phyloP scores from a whole-genome alignment of 2,113 vertebrate species.

The Bothrops jararaca region DNA sequence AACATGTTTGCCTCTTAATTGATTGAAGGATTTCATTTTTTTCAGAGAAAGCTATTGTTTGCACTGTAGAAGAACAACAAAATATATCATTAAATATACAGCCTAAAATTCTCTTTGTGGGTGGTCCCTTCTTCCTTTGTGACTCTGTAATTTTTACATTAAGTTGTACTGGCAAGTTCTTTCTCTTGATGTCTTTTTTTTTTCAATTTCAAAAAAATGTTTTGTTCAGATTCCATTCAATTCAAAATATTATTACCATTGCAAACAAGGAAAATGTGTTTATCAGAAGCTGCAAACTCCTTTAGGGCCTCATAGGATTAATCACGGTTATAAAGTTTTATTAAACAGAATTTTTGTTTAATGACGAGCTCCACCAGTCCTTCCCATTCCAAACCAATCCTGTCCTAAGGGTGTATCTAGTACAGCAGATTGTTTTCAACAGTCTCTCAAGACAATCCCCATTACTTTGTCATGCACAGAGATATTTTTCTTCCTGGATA shows the following conservation, averaged over 20 bases:
- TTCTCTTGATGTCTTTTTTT: not conserved
- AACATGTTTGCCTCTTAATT: not conserved
- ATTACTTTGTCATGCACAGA: slow-evolving; percentile 85
- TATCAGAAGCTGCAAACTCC: slow-evolving; percentile 85
- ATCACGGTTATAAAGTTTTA: slow-evolving; percentile 92
- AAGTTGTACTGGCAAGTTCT: slow-evolving; percentile 71
- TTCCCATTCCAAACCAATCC: slow-evolving; percentile 82
- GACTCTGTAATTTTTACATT: slow-evolving; percentile 62
- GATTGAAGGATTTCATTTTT: slow-evolving; percentile 31
- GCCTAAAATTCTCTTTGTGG: slow-evolving; percentile 59
- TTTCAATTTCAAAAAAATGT: slow-evolving; percentile 52
- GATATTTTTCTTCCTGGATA: slow-evolving; percentile 88
- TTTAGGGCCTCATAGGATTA: slow-evolving; percentile 88
- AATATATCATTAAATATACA: slow-evolving; percentile 29
- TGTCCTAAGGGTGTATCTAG: slow-evolving; percentile 84
- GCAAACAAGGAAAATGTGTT: slow-evolving; percentile 86
- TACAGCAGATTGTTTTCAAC: slow-evolving; percentile 85
- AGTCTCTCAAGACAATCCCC: slow-evolving; percentile 84
- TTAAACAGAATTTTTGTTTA: slow-evolving; percentile 92
- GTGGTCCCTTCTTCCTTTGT: slow-evolving; percentile 58
- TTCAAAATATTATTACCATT: slow-evolving; percentile 85
- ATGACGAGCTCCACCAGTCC: slow-evolving; percentile 88
- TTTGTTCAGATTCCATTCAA: slow-evolving; percentile 77
- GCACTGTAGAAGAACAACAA: slow-evolving; percentile 39
- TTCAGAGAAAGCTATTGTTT: slow-evolving; percentile 45